Evolutionary conservation across 2,113 vertebrate species (phyloP).

Genomic region (Ailuropoda melanoleuca): DNA sequence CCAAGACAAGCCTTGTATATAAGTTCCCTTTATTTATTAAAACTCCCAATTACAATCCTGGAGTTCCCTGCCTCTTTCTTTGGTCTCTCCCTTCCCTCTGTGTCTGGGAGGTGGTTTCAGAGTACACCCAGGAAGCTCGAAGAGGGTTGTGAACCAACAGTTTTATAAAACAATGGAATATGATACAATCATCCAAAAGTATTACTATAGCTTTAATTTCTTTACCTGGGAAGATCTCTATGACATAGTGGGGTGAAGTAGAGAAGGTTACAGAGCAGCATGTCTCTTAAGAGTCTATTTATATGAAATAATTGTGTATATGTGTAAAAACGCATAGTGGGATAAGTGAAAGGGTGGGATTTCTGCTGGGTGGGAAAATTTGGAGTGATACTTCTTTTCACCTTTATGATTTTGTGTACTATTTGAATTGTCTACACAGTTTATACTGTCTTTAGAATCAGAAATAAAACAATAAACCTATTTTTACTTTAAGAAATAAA

Average conservation of each 20-base stretch:
- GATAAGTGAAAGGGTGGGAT: not conserved
- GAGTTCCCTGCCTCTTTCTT: not conserved
- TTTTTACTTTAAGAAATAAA: not conserved
- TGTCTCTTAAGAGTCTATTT: not conserved
- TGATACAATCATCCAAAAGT: not conserved
- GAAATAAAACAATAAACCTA: not conserved
- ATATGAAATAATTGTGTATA: not conserved
- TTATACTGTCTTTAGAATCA: not conserved
- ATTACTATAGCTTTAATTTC: not conserved
- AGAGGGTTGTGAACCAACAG: not conserved
- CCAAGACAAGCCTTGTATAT: not conserved
- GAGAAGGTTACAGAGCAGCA: not conserved
- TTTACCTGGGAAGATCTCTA: not conserved
- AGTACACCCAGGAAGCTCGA: not conserved
- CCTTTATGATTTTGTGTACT: not conserved
- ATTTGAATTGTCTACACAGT: not conserved
- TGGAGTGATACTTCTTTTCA: not conserved
- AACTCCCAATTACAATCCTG: not conserved
- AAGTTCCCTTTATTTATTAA: not conserved
- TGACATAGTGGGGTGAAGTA: not conserved
- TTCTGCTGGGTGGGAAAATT: not conserved
- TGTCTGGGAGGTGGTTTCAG: not conserved
- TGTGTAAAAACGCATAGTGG: accelerated
- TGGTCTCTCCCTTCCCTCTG: not conserved
- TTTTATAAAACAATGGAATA: not conserved